A percentile compares a stretch with the other conserved stretches of the same genome.
Conservation (phyloP, 2,113 vertebrate genomes). For the Epinephelus fuscoguttatus region DNA sequence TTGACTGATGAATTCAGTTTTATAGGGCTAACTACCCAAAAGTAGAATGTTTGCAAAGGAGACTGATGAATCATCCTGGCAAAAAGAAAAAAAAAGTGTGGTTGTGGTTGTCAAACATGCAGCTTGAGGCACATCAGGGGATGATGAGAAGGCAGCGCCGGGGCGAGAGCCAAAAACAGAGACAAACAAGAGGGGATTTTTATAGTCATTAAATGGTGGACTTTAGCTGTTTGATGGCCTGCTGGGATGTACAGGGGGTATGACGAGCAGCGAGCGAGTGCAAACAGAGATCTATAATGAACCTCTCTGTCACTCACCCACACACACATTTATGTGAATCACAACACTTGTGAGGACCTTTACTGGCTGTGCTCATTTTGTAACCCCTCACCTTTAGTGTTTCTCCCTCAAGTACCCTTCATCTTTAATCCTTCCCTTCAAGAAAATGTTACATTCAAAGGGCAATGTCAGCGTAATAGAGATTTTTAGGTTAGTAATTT, state of each 20-base stretch:
- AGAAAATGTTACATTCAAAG: not conserved
- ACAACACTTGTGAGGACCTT: constrained; percentile 8
- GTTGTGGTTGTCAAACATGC: constrained; percentile 39
- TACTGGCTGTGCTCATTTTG: not conserved
- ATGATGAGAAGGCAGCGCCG: constrained; percentile 26
- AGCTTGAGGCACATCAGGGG: constrained; percentile 49
- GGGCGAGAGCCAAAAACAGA: constrained; percentile 30
- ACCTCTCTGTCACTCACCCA: constrained; percentile 41
- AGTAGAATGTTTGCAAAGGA: constrained; percentile 1
- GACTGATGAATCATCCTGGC: constrained; percentile 54
- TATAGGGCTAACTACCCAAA: constrained; percentile 23
- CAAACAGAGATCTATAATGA: constrained; percentile 50
- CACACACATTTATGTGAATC: constrained; percentile 3
- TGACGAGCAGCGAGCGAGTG: constrained; percentile 20
- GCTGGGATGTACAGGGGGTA: constrained; percentile 41
- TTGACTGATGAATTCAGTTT: constrained; percentile 38
- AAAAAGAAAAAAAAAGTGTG: constrained; percentile 3
- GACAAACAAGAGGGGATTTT: constrained; percentile 40
- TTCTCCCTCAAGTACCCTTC: not conserved
- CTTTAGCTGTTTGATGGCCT: constrained; percentile 55
- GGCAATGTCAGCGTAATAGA: not conserved
- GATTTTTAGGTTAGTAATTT: not conserved
- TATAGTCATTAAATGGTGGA: constrained; percentile 58
- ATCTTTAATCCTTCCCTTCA: not conserved
- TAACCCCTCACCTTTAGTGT: not conserved